Evolutionary conservation across 2,113 vertebrate genomes (phyloP).

Genomic region (Indri indri): DNA sequence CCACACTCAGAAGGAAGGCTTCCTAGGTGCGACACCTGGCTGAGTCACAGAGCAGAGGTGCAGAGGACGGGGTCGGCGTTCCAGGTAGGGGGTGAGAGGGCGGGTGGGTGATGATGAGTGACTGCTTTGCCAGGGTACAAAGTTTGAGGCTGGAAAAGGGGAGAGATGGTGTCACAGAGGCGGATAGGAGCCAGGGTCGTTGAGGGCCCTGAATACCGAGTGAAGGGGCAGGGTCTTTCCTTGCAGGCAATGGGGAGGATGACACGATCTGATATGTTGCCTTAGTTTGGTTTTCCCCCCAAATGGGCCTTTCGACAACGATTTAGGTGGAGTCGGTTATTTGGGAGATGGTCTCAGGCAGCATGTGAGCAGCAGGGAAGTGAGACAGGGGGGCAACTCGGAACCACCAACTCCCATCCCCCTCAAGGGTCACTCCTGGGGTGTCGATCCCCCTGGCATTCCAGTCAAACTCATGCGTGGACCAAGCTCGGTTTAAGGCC

Average conservation of each 20-base stretch:
- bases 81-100: rapidly evolving
- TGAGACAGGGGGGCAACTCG: not conserved
- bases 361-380: not conserved
- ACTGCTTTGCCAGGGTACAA: not conserved
- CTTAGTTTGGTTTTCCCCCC: not conserved
- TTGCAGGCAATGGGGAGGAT: not conserved
- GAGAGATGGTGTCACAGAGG: not conserved
- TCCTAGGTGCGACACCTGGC: not conserved
- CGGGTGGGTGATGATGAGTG: not conserved
- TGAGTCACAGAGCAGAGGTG: not conserved
- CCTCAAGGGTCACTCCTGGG: not conserved
- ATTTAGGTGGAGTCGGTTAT: not conserved
- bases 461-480: not conserved
- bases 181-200: not conserved
- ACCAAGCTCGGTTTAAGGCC: not conserved
- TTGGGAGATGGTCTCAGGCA: not conserved
- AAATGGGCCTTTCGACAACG: not conserved
- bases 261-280: not conserved
- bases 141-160: not conserved
- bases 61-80: not conserved
- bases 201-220: not conserved
- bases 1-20: not conserved
- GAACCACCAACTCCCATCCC: not conserved
- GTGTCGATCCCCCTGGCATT: not conserved
- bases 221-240: not conserved